Conservation (phyloP, 2,888 invertebrate species). For the Lumbricus terrestris region DNA sequence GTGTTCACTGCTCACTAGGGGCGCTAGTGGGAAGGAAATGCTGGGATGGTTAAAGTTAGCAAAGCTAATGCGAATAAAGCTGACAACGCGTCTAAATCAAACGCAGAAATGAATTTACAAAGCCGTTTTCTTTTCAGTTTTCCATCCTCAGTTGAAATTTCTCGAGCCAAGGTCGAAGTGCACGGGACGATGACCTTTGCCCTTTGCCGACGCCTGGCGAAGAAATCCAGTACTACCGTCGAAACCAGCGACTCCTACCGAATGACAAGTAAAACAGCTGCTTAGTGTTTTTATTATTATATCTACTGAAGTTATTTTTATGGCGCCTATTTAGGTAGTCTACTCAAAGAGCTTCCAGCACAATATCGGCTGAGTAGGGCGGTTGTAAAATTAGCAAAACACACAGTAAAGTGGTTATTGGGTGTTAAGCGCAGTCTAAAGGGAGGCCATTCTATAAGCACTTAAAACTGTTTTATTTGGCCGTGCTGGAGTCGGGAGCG, state of each 20-base stretch:
- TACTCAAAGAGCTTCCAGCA: too few relatives aligned
- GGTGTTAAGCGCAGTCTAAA: too few relatives aligned
- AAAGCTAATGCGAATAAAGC: not conserved
- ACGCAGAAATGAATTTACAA: not conserved
- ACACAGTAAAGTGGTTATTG: too few relatives aligned
- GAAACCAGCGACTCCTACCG: not conserved
- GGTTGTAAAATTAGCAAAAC: too few relatives aligned
- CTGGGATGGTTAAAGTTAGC: not conserved
- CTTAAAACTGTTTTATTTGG: too few relatives aligned
- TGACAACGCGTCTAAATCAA: not conserved
- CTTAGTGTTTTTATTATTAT: not conserved
- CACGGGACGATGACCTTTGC: not conserved
- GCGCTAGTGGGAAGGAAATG: not conserved
- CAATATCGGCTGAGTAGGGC: too few relatives aligned
- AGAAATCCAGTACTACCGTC: not conserved
- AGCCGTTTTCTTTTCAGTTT: not conserved
- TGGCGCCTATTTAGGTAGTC: too few relatives aligned
- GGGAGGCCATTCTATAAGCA: too few relatives aligned
- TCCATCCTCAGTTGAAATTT: not conserved
- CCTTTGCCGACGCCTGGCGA: not conserved
- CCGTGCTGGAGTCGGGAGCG: too few relatives aligned
- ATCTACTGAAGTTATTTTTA: too few relatives aligned
- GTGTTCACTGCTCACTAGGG: not conserved
- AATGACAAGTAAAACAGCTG: not conserved
- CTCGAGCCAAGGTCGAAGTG: not conserved